These are phyloP conservation scores for Albula goreensis DNA, from an alignment of 2,113 vertebrate species.

Conservation along the genomic window DNA sequence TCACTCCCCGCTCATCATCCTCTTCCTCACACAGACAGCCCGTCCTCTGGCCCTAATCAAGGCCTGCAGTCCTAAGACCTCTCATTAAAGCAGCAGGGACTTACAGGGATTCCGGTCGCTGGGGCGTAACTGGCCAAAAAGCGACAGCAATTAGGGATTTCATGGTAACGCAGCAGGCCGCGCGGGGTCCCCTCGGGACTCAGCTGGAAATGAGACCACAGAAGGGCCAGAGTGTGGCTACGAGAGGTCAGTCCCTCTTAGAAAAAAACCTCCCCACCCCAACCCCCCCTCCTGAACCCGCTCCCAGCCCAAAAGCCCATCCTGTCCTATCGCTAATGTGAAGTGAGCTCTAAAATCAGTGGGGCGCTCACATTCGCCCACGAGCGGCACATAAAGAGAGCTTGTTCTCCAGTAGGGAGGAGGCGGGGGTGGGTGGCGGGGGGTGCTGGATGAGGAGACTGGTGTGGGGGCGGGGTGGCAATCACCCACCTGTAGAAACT, in stretches of 20 bases:
- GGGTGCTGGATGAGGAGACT: too few species aligned
- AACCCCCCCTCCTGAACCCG: not conserved
- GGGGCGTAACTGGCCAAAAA: slow-evolving; percentile 47
- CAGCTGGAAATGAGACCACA: not conserved
- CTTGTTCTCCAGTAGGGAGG: slow-evolving; percentile 24
- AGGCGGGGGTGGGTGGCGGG: not conserved
- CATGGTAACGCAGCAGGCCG: slow-evolving; percentile 49
- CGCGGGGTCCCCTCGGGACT: slow-evolving; percentile 35
- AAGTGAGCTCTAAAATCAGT: slow-evolving; percentile 35
- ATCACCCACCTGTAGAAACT: slow-evolving; percentile 69
- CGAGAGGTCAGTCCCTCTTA: not conserved
- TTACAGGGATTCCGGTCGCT: slow-evolving; percentile 63
- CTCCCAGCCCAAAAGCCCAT: not conserved
- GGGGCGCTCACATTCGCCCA: not conserved
- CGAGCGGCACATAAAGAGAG: slow-evolving; percentile 53
- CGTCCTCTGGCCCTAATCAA: slow-evolving; percentile 17
- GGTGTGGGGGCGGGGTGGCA: not conserved
- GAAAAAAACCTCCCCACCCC: not conserved
- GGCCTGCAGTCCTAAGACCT: slow-evolving; percentile 45
- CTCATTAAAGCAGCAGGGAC: slow-evolving; percentile 64
- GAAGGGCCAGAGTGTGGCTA: not conserved
- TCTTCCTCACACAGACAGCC: slow-evolving; percentile 47
- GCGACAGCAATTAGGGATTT: slow-evolving; percentile 65
- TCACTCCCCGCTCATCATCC: not conserved
- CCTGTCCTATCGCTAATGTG: not conserved